phyloP scores from a whole-genome alignment of 2,888 invertebrate genomes.

The Poecilobothrus nobilitatus region DNA sequence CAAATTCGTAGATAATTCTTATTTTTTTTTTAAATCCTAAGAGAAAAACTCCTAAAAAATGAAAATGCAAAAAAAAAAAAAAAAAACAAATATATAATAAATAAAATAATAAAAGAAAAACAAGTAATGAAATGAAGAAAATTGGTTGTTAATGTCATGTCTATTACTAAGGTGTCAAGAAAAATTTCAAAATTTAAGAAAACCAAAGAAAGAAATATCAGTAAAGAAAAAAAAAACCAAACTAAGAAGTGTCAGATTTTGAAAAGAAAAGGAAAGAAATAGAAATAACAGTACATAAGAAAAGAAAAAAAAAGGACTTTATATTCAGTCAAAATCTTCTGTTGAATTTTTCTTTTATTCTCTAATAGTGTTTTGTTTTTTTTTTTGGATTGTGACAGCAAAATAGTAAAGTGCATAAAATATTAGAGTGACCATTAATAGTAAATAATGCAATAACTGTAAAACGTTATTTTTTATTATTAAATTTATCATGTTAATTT shows the following conservation, averaged over 20 bases:
- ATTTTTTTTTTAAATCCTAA: too few species aligned
- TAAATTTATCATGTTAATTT: too few species aligned
- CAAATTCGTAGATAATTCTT: too few species aligned
- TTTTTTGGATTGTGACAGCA: background rate
- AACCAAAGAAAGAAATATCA: background rate
- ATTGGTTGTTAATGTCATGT: conserved; percentile 6
- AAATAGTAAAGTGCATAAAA: too few species aligned
- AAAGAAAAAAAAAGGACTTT: background rate
- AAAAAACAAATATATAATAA: background rate
- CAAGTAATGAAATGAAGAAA: background rate
- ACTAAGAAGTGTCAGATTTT: background rate
- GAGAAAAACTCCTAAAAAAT: too few species aligned
- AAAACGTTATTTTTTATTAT: too few species aligned
- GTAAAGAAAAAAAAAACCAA: background rate
- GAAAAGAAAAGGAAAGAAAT: background rate
- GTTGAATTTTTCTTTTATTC: background rate
- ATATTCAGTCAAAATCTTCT: background rate
- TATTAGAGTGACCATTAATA: too few species aligned
- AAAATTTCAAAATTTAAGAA: background rate
- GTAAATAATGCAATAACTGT: too few species aligned
- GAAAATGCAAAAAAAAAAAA: background rate
- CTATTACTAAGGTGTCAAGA: conserved; percentile 6
- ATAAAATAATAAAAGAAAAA: too few species aligned
- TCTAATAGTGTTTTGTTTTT: background rate
- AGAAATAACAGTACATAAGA: background rate